These are phyloP conservation scores for Xyrichtys novacula DNA, from an alignment of 2,797 vertebrate species.

Conservation along the genomic window DNA sequence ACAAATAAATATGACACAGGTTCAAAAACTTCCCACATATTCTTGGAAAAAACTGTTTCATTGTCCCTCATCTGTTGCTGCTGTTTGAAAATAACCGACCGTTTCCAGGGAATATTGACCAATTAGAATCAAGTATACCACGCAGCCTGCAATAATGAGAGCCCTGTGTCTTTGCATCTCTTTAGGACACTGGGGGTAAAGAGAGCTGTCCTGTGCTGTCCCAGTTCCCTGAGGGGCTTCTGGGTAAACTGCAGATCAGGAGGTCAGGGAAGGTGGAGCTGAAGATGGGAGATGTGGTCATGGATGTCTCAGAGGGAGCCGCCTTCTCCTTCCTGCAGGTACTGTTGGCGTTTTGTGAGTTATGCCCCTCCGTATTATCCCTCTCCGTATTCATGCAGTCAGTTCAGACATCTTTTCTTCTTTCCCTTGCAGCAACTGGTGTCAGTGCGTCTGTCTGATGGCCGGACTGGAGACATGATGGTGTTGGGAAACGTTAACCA, in stretches of 20 bases:
- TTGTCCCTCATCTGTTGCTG: too few relatives aligned
- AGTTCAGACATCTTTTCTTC: neutral
- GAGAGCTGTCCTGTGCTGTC: constrained; percentile 71
- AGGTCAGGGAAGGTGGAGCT: constrained; percentile 86
- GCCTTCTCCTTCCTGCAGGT: constrained; percentile 86
- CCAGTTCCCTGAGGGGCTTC: constrained; percentile 80
- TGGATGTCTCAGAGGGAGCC: constrained; percentile 85
- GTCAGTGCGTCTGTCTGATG: constrained; percentile 80
- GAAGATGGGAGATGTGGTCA: constrained; percentile 78
- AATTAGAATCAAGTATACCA: too few relatives aligned
- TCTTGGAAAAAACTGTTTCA: too few relatives aligned
- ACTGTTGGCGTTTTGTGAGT: neutral
- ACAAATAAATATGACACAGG: too few relatives aligned
- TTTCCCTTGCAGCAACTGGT: constrained; percentile 81
- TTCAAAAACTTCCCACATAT: too few relatives aligned
- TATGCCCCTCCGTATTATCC: too few relatives aligned
- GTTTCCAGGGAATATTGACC: too few relatives aligned
- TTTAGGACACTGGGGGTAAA: constrained; percentile 61
- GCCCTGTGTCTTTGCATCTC: neutral
- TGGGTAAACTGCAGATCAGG: constrained; percentile 85
- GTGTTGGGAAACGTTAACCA: constrained; percentile 83
- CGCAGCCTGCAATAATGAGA: too few relatives aligned
- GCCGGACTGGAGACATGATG: constrained; percentile 83
- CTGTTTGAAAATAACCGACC: too few relatives aligned
- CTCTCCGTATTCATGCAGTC: too few relatives aligned